phyloP scores from a whole-genome alignment of 2,888 invertebrate genomes.

The Eupithecia exiguata region DNA sequence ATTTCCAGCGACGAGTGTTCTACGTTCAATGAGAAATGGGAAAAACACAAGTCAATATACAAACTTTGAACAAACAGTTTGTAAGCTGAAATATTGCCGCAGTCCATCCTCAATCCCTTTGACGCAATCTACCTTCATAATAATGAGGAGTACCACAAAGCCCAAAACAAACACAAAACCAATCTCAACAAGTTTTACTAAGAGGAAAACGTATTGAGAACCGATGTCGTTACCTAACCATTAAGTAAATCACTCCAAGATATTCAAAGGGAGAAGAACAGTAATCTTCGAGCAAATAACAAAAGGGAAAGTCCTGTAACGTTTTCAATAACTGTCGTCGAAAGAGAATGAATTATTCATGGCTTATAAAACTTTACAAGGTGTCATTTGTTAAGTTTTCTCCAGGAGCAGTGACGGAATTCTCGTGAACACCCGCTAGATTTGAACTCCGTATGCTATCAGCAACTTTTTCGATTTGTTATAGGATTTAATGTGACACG shows the following conservation, averaged over 20 bases:
- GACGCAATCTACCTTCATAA: background rate
- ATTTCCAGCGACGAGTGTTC: background rate
- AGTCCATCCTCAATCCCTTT: background rate
- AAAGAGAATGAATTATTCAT: constrained; percentile 56
- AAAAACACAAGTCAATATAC: background rate
- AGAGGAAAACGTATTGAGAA: constrained; percentile 16
- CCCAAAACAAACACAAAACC: constrained; percentile 18
- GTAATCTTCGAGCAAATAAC: constrained; percentile 43
- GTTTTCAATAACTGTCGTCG: constrained; percentile 52
- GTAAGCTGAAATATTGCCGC: background rate
- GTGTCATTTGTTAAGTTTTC: constrained; percentile 58
- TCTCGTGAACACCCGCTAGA: constrained; percentile 48
- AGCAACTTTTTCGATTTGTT: constrained; percentile 61
- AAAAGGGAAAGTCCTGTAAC: constrained; percentile 47
- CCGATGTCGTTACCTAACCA: constrained; percentile 24
- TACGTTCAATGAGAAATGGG: background rate
- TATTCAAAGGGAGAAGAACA: constrained; percentile 39
- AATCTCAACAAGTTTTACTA: constrained; percentile 18
- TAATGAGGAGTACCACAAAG: background rate
- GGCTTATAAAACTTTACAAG: constrained; percentile 54
- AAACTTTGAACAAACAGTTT: background rate
- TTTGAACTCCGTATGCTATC: constrained; percentile 49
- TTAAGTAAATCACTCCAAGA: constrained; percentile 34
- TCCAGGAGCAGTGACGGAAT: constrained; percentile 51
- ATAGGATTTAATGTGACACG: constrained; percentile 53